Evolutionary conservation across 2,888 invertebrate species (phyloP), one percentile per base, ranked within the genome.

Genomic region (Lasioglossum pauxillum): DNA sequence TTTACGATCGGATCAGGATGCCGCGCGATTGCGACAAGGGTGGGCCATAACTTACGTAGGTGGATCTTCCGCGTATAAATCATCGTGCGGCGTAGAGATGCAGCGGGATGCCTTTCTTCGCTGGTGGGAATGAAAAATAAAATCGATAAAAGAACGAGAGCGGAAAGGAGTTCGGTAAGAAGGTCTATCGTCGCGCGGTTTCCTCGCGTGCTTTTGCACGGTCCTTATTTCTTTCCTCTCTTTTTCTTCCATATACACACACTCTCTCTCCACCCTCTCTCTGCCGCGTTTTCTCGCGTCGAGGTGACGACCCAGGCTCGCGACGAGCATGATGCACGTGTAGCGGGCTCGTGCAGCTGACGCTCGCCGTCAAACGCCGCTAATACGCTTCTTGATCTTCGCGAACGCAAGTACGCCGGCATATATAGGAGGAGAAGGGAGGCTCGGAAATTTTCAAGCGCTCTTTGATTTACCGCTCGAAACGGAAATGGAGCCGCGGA

Each of bases 321-420:
- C 73, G 82, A 31, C 83, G 27, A 72, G 46, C 74, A 74, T 38
- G 81, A 64, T 88, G 86, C 91, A 90, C 88, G 90, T 88, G 86
- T 88, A 81, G 91, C 91, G 87, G 90, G 92, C 73, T 44, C 91
- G 90, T 90, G 93, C 94, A 94, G 94, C 94, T 94, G 94, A 94
- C 93, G 93, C 92, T 90, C 90, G 90, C 93, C 91, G 94, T 94
- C 94, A 94, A 94, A 94, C 92, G 93, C 94, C 93, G 94, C 93
- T 94, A 94, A 93, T 93, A 93, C 91, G 89, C 92, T 88, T 90
- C 93, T 93, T 92, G 91, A 92, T 94, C 92, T 57, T 78, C 49
- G 57, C 72, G 60, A 23, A 14, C 38, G n/a, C 10, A 12, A n/a
- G 27, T 12, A 5, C 16, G 27, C 14, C 7, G 19, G 35, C 19